Evolutionary conservation across 2,797 vertebrate species (phyloP).

Genomic region (Phrynocephalus forsythii): DNA sequence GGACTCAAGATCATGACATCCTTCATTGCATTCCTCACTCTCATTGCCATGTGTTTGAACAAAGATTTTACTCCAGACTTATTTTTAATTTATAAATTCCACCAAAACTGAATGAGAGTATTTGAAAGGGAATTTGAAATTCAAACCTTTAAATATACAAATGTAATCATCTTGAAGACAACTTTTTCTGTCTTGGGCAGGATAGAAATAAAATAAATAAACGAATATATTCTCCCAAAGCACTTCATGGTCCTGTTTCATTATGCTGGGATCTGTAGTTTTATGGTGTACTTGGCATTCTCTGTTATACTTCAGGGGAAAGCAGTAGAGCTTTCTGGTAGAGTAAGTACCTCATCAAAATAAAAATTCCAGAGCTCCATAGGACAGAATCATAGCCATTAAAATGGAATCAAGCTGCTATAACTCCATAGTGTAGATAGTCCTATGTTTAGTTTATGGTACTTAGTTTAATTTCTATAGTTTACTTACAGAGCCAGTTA

Average conservation of each 20-base stretch:
- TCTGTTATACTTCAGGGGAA: too few species aligned
- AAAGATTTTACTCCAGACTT: not conserved
- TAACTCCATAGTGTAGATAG: too few species aligned
- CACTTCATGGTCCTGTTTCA: not conserved
- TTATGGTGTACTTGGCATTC: too few species aligned
- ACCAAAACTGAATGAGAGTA: constrained; percentile 29
- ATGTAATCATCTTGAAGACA: not conserved
- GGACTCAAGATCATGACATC: constrained; percentile 13
- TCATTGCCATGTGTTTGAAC: not conserved
- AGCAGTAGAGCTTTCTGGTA: too few species aligned
- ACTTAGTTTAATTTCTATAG: constrained; percentile 18
- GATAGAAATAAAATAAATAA: too few species aligned
- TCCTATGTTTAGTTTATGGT: not conserved
- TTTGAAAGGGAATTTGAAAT: not conserved
- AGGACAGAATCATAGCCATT: too few species aligned
- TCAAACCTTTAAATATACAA: constrained; percentile 15
- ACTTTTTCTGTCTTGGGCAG: not conserved
- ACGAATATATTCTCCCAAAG: not conserved
- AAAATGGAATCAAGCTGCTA: too few species aligned
- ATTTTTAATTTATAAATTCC: constrained; percentile 2
- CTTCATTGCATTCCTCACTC: constrained; percentile 27
- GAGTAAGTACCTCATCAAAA: too few species aligned
- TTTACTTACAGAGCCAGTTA: not conserved
- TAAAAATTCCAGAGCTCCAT: too few species aligned
- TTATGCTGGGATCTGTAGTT: not conserved